These are phyloP conservation scores for Triplophysa rosa DNA, from an alignment of 2,113 vertebrate genomes.

Conservation along the genomic window DNA sequence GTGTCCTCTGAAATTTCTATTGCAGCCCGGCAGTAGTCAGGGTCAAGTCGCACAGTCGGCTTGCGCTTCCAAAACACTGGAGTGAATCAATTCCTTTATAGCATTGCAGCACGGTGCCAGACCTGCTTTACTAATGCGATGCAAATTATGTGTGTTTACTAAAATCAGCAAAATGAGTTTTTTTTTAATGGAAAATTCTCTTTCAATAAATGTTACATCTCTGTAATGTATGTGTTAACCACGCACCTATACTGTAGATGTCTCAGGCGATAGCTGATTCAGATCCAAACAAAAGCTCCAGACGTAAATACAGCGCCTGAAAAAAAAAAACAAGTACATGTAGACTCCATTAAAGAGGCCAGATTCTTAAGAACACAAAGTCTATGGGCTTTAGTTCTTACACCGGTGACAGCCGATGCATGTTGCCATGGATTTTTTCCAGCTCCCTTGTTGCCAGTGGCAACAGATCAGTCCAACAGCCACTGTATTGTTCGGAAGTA, in stretches of 20 bases:
- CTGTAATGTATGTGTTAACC: no score
- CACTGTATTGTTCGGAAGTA: constrained; percentile 45
- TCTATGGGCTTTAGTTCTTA: constrained; percentile 26
- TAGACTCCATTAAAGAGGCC: constrained; percentile 10
- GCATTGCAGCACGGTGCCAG: not conserved
- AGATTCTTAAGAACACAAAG: not conserved
- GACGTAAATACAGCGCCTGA: not conserved
- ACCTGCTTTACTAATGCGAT: not conserved
- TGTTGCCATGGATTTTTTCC: constrained; percentile 57
- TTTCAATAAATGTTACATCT: no score
- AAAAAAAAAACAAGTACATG: constrained; percentile 35
- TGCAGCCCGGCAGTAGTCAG: not conserved
- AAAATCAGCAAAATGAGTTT: no score
- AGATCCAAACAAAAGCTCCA: not conserved
- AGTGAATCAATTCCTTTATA: not conserved
- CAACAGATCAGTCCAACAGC: constrained; percentile 55
- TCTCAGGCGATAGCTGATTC: not conserved
- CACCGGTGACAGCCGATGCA: constrained; percentile 33
- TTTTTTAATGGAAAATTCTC: no score
- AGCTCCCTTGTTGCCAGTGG: constrained; percentile 57
- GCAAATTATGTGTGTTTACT: not conserved
- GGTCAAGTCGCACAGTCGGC: not conserved
- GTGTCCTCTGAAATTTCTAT: constrained; percentile 22
- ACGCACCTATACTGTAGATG: no score
- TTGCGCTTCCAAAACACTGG: not conserved